phyloP scores from a whole-genome alignment of 2,797 vertebrate species.

The Columba guinea region DNA sequence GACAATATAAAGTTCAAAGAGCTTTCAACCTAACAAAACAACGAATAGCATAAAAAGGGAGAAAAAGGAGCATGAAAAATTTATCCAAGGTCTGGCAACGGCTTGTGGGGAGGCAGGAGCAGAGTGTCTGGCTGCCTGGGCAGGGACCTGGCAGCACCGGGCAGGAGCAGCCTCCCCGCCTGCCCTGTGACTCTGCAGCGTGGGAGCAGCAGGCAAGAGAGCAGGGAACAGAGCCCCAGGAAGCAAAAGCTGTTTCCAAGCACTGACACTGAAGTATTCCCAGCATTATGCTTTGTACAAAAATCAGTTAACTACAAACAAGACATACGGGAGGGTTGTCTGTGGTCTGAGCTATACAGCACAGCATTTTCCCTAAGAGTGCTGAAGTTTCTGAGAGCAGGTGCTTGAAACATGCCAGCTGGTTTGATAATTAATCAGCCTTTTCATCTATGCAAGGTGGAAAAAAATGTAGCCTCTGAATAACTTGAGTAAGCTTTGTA shows the following conservation, averaged over 20 bases:
- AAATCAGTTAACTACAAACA: background rate
- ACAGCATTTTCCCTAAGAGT: background rate
- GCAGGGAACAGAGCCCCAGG: background rate
- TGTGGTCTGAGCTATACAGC: background rate
- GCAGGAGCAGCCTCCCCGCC: background rate
- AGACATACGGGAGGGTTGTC: background rate
- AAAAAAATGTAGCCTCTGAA: background rate
- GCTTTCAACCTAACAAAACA: background rate
- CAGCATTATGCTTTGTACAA: background rate
- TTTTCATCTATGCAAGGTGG: background rate
- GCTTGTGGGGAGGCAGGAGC: background rate
- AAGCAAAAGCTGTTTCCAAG: background rate
- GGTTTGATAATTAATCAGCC: constrained; percentile 1
- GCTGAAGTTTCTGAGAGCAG: background rate
- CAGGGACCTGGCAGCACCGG: accelerated
- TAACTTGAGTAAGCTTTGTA: background rate
- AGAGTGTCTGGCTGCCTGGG: background rate
- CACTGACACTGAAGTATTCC: background rate
- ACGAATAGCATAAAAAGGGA: background rate
- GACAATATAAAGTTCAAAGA: background rate
- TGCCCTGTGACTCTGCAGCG: accelerated
- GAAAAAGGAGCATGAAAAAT: background rate
- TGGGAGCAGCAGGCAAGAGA: background rate
- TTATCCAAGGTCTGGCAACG: background rate
- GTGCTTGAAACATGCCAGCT: background rate